Conservation (phyloP, 2,797 vertebrate genomes). For the Sebastes taczanowskii region DNA sequence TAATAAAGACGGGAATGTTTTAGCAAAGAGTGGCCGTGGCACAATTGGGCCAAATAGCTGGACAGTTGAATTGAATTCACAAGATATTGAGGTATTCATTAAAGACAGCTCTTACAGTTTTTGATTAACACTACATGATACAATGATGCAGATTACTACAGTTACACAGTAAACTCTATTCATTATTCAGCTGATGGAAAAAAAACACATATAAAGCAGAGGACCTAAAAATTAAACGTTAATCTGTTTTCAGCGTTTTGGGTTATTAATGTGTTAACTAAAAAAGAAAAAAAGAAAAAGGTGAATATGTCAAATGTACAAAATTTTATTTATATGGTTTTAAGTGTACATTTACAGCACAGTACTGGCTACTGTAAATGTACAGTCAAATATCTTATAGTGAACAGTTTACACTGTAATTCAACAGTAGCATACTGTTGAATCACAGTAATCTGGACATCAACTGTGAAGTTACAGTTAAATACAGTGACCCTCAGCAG, state of each 20-base stretch:
- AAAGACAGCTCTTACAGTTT: background rate
- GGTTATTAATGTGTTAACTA: too few relatives aligned
- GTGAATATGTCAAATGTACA: too few relatives aligned
- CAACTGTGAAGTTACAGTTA: too few relatives aligned
- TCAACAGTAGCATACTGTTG: too few relatives aligned
- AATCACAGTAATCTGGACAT: too few relatives aligned
- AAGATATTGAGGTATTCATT: background rate
- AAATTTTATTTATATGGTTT: accelerated
- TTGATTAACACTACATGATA: background rate
- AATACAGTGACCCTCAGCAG: too few relatives aligned
- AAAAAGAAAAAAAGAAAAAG: too few relatives aligned
- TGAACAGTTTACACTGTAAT: too few relatives aligned
- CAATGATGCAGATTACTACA: background rate
- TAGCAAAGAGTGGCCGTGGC: background rate
- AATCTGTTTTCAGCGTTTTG: background rate
- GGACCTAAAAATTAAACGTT: background rate
- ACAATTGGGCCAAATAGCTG: background rate
- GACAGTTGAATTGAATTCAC: background rate
- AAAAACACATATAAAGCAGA: background rate
- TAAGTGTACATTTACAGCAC: too few relatives aligned
- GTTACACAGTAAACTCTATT: background rate
- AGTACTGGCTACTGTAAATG: too few relatives aligned
- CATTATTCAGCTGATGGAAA: background rate
- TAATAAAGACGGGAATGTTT: background rate
- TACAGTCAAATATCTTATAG: too few relatives aligned